phyloP scores from a whole-genome alignment of 2,797 vertebrate species.

The Geotrypetes seraphini region DNA sequence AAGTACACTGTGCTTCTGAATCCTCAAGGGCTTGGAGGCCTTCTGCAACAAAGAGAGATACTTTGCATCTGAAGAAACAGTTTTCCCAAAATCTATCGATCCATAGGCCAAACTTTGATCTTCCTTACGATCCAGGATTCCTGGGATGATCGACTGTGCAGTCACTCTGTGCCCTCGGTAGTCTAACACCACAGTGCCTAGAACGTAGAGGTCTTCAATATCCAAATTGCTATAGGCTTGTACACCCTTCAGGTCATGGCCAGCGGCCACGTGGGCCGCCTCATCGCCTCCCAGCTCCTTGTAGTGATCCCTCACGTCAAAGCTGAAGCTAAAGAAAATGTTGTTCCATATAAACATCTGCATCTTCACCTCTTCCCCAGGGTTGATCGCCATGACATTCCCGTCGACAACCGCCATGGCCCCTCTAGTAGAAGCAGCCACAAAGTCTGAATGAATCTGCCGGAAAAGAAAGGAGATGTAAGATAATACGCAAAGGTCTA shows the following conservation, averaged over 20 bases:
- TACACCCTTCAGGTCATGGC: conserved; percentile 36
- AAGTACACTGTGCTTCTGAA: conserved; percentile 9
- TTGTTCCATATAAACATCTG: conserved; percentile 16
- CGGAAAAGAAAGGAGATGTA: no score
- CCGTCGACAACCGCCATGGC: conserved; percentile 14
- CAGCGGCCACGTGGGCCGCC: conserved; percentile 6
- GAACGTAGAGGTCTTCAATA: conserved; percentile 53
- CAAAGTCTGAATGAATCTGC: conserved; percentile 11
- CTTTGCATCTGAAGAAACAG: conserved; percentile 1
- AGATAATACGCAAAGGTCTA: no score
- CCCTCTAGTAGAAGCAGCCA: conserved; percentile 6
- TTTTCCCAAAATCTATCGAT: conserved; percentile 17
- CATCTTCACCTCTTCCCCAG: conserved; percentile 11
- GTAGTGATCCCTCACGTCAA: conserved; percentile 12
- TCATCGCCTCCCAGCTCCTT: conserved; percentile 12
- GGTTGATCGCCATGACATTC: conserved; percentile 11
- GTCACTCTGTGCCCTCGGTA: conserved; percentile 67
- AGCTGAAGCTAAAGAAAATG: conserved; percentile 14
- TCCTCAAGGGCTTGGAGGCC: conserved; percentile 3
- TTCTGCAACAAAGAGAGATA: conserved; percentile 8
- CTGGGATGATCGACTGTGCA: conserved; percentile 68
- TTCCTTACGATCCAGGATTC: conserved; percentile 45
- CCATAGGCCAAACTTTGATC: conserved; percentile 19
- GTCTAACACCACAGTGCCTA: conserved; percentile 66
- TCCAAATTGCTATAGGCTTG: conserved; percentile 59